Percentiles rank a stretch among this genome's conserved stretches.
These are phyloP conservation scores for Ylistrum balloti DNA, from an alignment of 1,140 invertebrate species.

Conservation along the genomic window DNA sequence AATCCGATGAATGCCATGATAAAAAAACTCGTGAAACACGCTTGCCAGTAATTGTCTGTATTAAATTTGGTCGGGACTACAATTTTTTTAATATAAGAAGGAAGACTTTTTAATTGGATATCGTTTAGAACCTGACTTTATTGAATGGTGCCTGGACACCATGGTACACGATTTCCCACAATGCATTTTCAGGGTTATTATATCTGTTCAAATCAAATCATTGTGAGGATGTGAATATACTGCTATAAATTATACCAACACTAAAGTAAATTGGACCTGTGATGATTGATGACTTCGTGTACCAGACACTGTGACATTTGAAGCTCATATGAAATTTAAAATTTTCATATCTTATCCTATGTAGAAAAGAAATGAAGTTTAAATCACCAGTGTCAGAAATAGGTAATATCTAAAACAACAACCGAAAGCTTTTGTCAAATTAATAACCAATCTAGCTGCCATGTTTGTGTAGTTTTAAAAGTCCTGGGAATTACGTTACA, in stretches of 20 bases:
- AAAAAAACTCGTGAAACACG: background rate
- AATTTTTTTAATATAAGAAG: background rate
- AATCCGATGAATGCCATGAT: background rate
- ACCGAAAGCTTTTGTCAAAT: constrained; percentile 13
- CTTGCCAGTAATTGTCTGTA: background rate
- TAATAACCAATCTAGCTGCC: background rate
- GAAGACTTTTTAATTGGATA: constrained; percentile 28
- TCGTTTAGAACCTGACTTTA: constrained; percentile 1
- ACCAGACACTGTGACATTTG: background rate
- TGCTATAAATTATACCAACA: constrained; percentile 11
- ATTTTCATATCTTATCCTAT: background rate
- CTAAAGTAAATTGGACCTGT: background rate
- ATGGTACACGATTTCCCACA: background rate
- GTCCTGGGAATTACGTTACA: background rate
- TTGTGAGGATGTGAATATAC: constrained; percentile 32
- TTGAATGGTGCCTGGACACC: constrained; percentile 18
- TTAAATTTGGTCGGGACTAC: background rate
- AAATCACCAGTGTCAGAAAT: background rate
- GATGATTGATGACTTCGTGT: background rate
- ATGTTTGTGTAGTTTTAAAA: background rate
- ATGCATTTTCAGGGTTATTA: constrained; percentile 23
- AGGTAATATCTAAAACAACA: constrained; percentile 1
- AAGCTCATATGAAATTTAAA: background rate
- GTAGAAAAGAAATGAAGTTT: background rate
- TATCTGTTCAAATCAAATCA: constrained; percentile 12